Base-by-base conservation (phyloP, 2,888 invertebrate genomes). In the Diaperis boleti region DNA sequence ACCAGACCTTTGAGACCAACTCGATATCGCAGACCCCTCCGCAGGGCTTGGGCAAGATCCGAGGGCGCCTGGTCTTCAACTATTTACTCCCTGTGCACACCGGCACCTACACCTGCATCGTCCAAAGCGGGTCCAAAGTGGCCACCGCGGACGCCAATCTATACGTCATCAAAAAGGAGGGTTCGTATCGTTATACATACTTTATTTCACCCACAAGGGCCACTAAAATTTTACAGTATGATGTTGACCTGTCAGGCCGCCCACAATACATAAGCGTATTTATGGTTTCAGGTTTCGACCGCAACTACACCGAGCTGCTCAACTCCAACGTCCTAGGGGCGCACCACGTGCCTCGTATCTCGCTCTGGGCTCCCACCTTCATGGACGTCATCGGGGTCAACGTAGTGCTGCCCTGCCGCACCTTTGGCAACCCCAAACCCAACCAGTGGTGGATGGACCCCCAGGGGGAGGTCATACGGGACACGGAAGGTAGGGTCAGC, bases 91-190 rank as follows among this genome's bases (percentile, higher is more conserved):
- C 86, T 0, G 82, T 83, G 1, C 88, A 90, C 67, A 87, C 89
- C 14, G 92, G 89, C 47, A 80, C 85, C 1, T 92, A 90, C 80
- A 90, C 91, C 1, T 96, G 96, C 74, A 86, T 92, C 1, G 95
- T 91, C 0, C 84, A 85, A 7, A 82, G 88, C 8, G 90, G 88
- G 0, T 76, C 83, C 0, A 85, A 87, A 69, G 84, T 85, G 7
- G 83, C 85, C 3, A 82, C 84, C 0, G 87, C 89, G 6, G 83
- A 88, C 2, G 87, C 89, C 1, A 84, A 85, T 13, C 84, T 92
- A 8, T 84, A 84, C 65, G 81, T 86, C 15, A 69, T 73, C 49
- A 76, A 78, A 59, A 83, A 85, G 81, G 82, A 85, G 13, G 76
- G 4, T 26, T 8, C 26, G 6, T 5, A 1, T n/a, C 20, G 20